Base-by-base conservation (phyloP, 2,888 invertebrate species). In the Diarsia dahlii region DNA sequence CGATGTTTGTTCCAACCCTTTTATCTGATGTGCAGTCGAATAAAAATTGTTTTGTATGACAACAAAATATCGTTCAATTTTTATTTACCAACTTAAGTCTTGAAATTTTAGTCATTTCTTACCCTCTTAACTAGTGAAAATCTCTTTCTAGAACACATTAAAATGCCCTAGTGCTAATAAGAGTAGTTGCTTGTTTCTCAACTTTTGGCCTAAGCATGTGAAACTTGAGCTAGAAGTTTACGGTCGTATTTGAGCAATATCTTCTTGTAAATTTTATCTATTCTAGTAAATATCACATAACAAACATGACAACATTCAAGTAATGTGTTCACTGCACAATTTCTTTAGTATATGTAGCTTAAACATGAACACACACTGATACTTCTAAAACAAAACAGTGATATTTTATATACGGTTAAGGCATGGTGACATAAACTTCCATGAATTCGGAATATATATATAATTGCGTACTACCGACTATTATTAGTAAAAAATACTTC, bases 1-100 rank as follows among this genome's bases (percentile, higher is more conserved):
- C 39, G 39, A 39, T 39, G 39, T 39, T 6, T 8, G 39, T 39
- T 39, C 39, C 39, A 39, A 39, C 39, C 6, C 39, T 5, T 39
- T 34, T 23, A 54, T 18, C 13, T 73, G 3, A 39, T n/a, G 5
- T 54, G 10, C 56, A 80, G 0, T 15, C 1, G 13, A 58, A 18
- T 15, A 15, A 48, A 72, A 68, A 65, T 56, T 81, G 76, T 80
- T 80, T 80, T 50, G 0, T 80, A 76, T 76, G 60, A 50, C 76
- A 80, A 70, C 79, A 45, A n/a, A n/a, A 45, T 45, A n/a, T 3
- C 18, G 18, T 58, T 58, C 2, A 6, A 13, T 23, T 58, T 58
- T 54, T 18, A 13, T 28, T 58, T 23, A 15, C 13, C 15, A 18
- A 60, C 9, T n/a, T 39, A 39, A 39, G 39, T 39, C 39, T 39